phyloP scores from a whole-genome alignment of 2,797 vertebrate genomes.

The Coccyzus lansbergi region DNA sequence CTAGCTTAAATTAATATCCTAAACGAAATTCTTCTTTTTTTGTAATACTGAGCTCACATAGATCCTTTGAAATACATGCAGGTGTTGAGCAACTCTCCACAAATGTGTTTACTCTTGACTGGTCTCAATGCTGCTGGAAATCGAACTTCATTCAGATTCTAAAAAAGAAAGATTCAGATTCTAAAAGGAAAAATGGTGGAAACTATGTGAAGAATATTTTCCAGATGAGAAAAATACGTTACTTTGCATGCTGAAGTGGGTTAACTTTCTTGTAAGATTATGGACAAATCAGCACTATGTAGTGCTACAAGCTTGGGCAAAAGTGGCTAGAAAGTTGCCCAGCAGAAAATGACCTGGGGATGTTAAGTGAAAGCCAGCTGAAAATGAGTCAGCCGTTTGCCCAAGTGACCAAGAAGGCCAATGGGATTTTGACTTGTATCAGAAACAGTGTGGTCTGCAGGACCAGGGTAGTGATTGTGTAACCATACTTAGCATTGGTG shows the following conservation, averaged over 20 bases:
- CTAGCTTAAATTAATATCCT: neutral
- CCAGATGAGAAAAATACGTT: neutral
- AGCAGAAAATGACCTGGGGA: too few species aligned
- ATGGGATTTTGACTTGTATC: too few species aligned
- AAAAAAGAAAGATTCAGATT: neutral
- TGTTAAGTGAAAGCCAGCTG: too few species aligned
- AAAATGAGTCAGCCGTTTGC: too few species aligned
- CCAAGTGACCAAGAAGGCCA: too few species aligned
- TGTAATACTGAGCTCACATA: rapidly evolving
- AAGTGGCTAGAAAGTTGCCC: too few species aligned
- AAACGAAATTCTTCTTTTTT: neutral
- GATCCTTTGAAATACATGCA: neutral
- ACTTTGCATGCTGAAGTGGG: neutral
- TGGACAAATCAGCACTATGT: too few species aligned
- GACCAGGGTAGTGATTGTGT: too few species aligned
- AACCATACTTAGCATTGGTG: too few species aligned
- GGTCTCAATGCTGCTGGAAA: neutral
- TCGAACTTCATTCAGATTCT: neutral
- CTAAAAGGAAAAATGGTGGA: neutral
- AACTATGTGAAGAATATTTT: neutral
- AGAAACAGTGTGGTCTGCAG: too few species aligned
- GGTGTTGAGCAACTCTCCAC: neutral
- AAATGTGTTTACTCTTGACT: neutral
- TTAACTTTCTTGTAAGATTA: neutral
- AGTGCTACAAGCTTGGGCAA: too few species aligned